Base-by-base conservation (phyloP, 2,797 vertebrate genomes). In the Sandelia bainsii region DNA sequence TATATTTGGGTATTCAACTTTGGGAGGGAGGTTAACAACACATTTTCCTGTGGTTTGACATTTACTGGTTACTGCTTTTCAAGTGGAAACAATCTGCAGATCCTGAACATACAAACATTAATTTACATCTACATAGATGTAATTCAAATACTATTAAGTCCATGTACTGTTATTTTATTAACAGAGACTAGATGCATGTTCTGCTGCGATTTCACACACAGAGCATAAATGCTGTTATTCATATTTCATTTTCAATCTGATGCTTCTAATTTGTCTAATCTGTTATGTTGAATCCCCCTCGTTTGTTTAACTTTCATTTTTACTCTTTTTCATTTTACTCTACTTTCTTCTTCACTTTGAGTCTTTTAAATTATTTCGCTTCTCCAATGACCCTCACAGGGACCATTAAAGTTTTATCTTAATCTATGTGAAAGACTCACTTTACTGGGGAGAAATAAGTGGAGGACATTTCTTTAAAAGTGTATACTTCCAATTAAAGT, bases 371-470 rank as follows among this genome's bases (percentile, higher is more conserved):
- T 69, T 48, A 52, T 69, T 82, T 50, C 51, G 56, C 66, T 40
- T 49, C 74, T 66, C 44, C 73, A 60, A 25, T 65, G 62, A 79
- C 62, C 70, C 70, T 69, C 62, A 42, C 4, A 69, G 62, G 29
- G 52, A 57, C 80, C 62, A 72, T 85, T 83, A 72, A 82, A 72
- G 50, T 68, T 75, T 61, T 44, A 84, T 79, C 59, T 75, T 58
- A 57, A 77, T 73, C 64, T 67, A 20, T 56, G 53, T 53, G 53
- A 48, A 60, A 79, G 39, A 32, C 40, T 58, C 25, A 44, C 48
- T 56, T 69, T 29, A 57, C 40, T 27, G 37, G 40, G 57, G 48
- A 64, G 39, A 19, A 19, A n/a, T 57, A 66, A 53, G 37, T n/a
- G 22, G 56, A 51, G 48, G 11, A 14, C 19, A 65, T 64, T 57